phyloP scores from a whole-genome alignment of 92 coral and sea anemone genomes.

The Zoanthus gigantus region DNA sequence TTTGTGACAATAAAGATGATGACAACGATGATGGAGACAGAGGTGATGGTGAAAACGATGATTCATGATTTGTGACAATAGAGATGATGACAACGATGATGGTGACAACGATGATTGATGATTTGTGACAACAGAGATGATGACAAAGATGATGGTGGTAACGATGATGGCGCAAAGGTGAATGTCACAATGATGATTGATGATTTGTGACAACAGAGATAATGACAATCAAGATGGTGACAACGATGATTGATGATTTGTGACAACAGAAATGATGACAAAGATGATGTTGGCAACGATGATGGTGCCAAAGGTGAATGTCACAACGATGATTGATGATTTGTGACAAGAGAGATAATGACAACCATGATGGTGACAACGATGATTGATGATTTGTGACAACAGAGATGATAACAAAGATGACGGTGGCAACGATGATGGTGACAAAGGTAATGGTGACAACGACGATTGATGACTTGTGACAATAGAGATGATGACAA shows the following conservation, averaged over 20 bases:
- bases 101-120: not conserved
- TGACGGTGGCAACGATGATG: not conserved
- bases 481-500: not conserved
- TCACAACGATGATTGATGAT: too few species aligned
- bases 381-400: not conserved
- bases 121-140: not conserved
- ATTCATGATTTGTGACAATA: too few species aligned
- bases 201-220: too few species aligned
- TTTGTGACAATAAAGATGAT: too few species aligned
- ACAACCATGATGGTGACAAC: not conserved
- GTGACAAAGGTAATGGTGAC: not conserved
- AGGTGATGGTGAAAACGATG: too few species aligned
- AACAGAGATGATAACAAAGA: not conserved
- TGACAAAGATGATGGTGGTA: not conserved
- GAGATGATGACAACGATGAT: not conserved
- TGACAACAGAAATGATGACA: too few species aligned
- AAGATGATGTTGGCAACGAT: too few species aligned
- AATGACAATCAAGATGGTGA: too few species aligned
- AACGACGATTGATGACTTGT: not conserved
- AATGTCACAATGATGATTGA: too few species aligned
- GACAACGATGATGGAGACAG: too few species aligned
- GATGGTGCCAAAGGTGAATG: too few species aligned
- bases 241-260: too few species aligned
- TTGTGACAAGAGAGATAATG: not conserved
- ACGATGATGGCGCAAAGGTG: not conserved